These are phyloP conservation scores for Pharmacophagus antenor DNA, from an alignment of 2,888 invertebrate genomes.

Conservation along the genomic window DNA sequence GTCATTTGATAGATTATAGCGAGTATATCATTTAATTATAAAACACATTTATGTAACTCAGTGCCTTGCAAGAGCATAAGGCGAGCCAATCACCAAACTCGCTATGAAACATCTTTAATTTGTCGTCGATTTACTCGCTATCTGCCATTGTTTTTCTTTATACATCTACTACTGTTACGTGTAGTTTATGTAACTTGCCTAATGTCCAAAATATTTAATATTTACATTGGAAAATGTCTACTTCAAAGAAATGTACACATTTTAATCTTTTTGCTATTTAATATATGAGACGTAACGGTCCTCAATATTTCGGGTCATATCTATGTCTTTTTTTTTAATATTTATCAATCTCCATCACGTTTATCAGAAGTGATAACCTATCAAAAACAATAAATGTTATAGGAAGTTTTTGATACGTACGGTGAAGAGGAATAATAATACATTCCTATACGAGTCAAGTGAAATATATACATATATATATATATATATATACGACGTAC, in stretches of 20 bases:
- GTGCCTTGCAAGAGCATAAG: not conserved
- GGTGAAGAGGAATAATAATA: not conserved
- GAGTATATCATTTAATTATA: not conserved
- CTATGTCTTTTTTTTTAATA: not conserved
- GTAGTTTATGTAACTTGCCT: too few species aligned
- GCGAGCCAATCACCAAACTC: too few species aligned
- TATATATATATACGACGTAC: too few species aligned
- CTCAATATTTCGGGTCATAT: not conserved
- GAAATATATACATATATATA: too few species aligned
- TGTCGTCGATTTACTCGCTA: too few species aligned
- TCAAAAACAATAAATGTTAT: slow-evolving; percentile 2
- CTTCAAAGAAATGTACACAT: too few species aligned
- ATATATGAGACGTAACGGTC: too few species aligned
- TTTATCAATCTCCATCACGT: not conserved
- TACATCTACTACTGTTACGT: too few species aligned
- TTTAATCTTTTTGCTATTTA: not conserved
- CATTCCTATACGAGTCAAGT: not conserved
- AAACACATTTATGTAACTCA: not conserved
- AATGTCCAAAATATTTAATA: too few species aligned
- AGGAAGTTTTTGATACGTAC: not conserved
- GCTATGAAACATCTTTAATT: too few species aligned
- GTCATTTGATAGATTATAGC: not conserved
- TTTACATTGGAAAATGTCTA: too few species aligned
- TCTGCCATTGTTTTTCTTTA: too few species aligned
- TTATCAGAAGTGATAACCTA: not conserved